Conservation (phyloP, 1,140 invertebrate species). For the Sycophila sp. region DNA sequence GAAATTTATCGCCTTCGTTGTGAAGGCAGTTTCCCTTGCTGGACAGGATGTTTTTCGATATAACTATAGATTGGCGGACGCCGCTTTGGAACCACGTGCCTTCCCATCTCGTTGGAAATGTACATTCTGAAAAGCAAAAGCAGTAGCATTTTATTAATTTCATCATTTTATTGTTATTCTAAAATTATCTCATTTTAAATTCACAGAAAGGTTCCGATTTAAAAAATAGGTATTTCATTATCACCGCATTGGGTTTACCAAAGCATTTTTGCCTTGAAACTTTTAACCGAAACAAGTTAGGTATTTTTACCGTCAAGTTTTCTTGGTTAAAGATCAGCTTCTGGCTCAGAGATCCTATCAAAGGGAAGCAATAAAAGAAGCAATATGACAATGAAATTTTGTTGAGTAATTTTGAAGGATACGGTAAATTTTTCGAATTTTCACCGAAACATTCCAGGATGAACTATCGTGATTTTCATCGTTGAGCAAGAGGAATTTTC, state of each 20-base stretch:
- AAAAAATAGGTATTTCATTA: no score
- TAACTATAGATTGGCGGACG: constrained; percentile 80
- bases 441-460: background rate
- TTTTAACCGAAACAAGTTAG: no score
- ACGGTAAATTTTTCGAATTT: constrained; percentile 4
- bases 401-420: constrained; percentile 38
- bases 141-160: constrained; percentile 7
- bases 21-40: constrained; percentile 83
- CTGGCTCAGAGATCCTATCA: no score
- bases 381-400: constrained; percentile 36
- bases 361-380: constrained; percentile 16
- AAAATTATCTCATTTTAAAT: background rate
- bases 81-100: constrained; percentile 88
- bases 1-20: constrained; percentile 84
- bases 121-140: constrained; percentile 72
- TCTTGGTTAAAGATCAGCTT: no score
- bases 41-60: constrained; percentile 80
- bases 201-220: no score
- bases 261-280: no score
- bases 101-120: constrained; percentile 81
- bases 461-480: constrained; percentile 1
- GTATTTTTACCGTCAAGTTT: no score
- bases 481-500: background rate
- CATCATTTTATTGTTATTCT: background rate
- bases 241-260: no score